Evolutionary conservation across 2,888 invertebrate species (phyloP).

Genomic region (Rutpela maculata): DNA sequence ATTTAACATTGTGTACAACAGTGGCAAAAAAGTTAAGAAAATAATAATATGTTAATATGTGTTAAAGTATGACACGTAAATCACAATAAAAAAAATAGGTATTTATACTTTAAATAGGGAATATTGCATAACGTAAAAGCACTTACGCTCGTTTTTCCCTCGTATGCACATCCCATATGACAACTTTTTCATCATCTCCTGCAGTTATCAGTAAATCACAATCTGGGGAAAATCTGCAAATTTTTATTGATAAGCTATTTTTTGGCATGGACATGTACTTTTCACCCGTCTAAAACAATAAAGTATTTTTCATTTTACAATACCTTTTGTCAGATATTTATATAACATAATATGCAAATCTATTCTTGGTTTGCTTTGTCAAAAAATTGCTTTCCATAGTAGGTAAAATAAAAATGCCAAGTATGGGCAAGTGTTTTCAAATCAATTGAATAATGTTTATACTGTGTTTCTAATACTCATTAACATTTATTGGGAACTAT

Average conservation of each 20-base stretch:
- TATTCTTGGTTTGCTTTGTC: too few relatives aligned
- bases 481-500: too few relatives aligned
- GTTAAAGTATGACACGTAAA: background rate
- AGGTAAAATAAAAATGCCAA: too few relatives aligned
- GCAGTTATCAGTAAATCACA: constrained; percentile 78
- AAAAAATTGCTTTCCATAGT: too few relatives aligned
- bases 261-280: constrained; percentile 75
- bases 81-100: background rate
- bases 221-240: constrained; percentile 81
- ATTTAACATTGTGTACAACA: background rate
- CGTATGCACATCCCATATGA: constrained; percentile 78
- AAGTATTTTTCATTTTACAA: background rate
- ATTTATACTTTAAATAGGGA: background rate
- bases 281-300: constrained; percentile 73
- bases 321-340: background rate
- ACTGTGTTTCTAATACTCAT: too few relatives aligned
- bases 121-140: background rate
- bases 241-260: constrained; percentile 77
- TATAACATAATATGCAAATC: too few relatives aligned
- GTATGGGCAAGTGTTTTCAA: too few relatives aligned
- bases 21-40: background rate
- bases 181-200: constrained; percentile 82
- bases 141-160: constrained; percentile 77
- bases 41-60: background rate
- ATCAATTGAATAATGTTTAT: too few relatives aligned